Evolutionary conservation across 2,113 vertebrate genomes (phyloP), one percentile per base, ranked within the genome.

Genomic region (Alligator sinensis): DNA sequence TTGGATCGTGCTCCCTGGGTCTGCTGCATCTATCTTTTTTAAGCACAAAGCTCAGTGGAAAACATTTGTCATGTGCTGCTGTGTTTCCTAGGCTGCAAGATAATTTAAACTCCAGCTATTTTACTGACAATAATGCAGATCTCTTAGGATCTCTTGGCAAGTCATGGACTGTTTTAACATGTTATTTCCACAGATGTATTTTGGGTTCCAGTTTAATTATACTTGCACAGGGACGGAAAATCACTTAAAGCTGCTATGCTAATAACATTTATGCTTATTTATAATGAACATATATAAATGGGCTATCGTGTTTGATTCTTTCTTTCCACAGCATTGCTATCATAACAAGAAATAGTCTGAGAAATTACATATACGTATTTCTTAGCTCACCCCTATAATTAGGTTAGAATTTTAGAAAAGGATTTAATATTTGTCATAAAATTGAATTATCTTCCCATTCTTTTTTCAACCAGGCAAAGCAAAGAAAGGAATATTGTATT

Each of bases 401-500:
- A 97, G 96, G 95, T 94, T 95, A 97, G 92, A 91, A 95, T 95
- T 95, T 89, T 93, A 93, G 79, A 93, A 93, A 94, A 97, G 92
- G 30, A 38, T 90, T 94, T 97, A 47, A 77, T 95, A 34, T 98
- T 97, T 97, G 94, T 47, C 96, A 96, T 92, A 93, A 91, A 97
- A 95, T 96, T 87, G 78, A 93, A 97, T 97, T 96, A 97, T 97
- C 97, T 97, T 96, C 95, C 63, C 92, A 97, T 95, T 97, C 81
- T 97, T 96, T 93, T 90, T 93, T 96, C 89, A 95, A 92, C 92
- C 96, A 94, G 95, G 90, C 86, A 90, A 4, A 76, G 86, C 92
- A 91, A 93, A 94, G 91, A 92, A 95, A 93, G 95, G 93, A 97
- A 98, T 98, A 83, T 97, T 97, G 98, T 98, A 98, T 97, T 98